Base-by-base conservation (phyloP, 2,113 vertebrate species). In the Microcebus murinus region DNA sequence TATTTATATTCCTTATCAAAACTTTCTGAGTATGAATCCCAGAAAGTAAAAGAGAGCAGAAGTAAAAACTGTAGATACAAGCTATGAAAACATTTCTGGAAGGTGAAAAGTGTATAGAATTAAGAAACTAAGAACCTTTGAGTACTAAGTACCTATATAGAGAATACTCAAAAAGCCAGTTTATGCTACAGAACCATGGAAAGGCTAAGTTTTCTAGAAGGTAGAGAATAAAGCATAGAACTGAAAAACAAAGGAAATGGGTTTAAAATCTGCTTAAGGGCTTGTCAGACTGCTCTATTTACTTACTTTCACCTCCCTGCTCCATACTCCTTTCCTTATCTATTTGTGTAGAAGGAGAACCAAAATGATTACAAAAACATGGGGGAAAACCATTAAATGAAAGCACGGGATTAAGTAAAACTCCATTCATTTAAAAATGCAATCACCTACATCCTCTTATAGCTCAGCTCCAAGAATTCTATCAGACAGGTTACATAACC, bases 41-140 rank as follows among this genome's bases (percentile, higher is more conserved):
- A 92, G 6, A 94, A 87, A 70, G 13, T 94, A 80, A 87, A 82
- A 93, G 4, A 90, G n/a, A 93, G 90, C 8, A 67, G 18, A 87
- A 92, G 52, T 83, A 31, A 93, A 96, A 90, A 90, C 39, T 76
- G 87, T 18, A 95, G 25, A 68, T 23, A 80, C 6, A 74, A 87
- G 48, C 25, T 89, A 85, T 68, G 25, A 90, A 94, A 96, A 89
- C 34, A 77, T 45, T 48, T 92, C 81, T 68, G 57, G 31, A 74
- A 94, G n/a, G 29, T 88, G 11, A 84, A 92, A 85, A 91, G 59
- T 65, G 1, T 71, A 63, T 15, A 83, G 12, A 81, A 82, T 87
- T 39, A 48, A n/a, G 34, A 77, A 11, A 79, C 29, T 74, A 6
- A 68, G 48, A 74, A 86, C 50, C 81, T 15, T 7, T 59, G 25